phyloP scores from a whole-genome alignment of 2,797 vertebrate species.

The Eulemur albifrons region DNA sequence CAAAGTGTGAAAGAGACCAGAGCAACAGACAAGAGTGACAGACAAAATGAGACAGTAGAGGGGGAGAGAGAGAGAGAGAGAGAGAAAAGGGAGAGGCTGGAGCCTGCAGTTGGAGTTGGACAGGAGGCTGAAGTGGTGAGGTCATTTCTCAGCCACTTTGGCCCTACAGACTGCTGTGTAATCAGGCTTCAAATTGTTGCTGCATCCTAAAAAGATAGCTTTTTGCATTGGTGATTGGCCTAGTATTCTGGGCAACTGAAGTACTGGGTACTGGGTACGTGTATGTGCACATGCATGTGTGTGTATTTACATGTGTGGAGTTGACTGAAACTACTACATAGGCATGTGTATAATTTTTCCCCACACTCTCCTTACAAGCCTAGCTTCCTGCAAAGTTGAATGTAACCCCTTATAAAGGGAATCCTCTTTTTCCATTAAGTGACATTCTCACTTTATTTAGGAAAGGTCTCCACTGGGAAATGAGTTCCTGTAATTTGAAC shows the following conservation, averaged over 20 bases:
- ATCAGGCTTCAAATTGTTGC: not conserved
- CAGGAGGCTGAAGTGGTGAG: not conserved
- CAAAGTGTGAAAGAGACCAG: not conserved
- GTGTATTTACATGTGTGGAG: not conserved
- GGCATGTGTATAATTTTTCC: not conserved
- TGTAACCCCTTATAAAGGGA: not conserved
- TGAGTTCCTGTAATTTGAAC: conserved; percentile 32
- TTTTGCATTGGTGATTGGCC: not conserved
- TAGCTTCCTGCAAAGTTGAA: conserved; percentile 43
- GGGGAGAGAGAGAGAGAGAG: not conserved
- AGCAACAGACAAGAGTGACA: not conserved
- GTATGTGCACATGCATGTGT: not conserved
- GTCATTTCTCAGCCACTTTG: not conserved
- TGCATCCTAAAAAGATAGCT: not conserved
- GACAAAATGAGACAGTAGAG: not conserved
- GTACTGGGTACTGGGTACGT: no score
- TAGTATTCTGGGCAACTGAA: not conserved
- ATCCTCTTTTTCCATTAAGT: conserved; percentile 33
- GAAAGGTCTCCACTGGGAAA: conserved; percentile 7
- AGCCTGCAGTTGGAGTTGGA: not conserved
- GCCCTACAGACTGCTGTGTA: not conserved
- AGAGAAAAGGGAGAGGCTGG: not conserved
- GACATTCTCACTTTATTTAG: conserved; percentile 18
- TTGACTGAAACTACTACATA: not conserved
- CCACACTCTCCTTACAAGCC: not conserved